These are phyloP conservation scores for Psylliodes chrysocephalus DNA, from an alignment of 2,888 invertebrate species.

Conservation along the genomic window DNA sequence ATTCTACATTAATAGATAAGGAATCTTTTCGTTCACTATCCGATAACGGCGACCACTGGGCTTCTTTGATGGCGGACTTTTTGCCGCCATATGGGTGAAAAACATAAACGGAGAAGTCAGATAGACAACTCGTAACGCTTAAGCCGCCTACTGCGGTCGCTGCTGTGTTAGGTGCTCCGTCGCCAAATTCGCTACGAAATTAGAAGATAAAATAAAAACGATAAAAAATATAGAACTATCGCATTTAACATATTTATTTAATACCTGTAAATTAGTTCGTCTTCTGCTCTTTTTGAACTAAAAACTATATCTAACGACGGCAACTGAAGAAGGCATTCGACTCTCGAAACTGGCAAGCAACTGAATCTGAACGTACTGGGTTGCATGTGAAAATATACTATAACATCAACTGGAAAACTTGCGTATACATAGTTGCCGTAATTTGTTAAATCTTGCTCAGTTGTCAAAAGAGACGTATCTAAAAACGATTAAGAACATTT, in stretches of 20 bases:
- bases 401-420: slow-evolving; percentile 97
- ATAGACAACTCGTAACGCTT: slow-evolving; percentile 94
- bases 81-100: slow-evolving; percentile 98
- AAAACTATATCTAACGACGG: slow-evolving; percentile 98
- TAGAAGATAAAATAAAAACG: not conserved
- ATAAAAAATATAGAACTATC: too few relatives aligned
- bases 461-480: slow-evolving; percentile 56
- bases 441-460: slow-evolving; percentile 69
- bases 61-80: slow-evolving; percentile 81
- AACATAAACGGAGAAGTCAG: slow-evolving; percentile 97
- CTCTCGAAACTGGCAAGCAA: slow-evolving; percentile 93
- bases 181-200: slow-evolving; percentile 67
- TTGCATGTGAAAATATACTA: slow-evolving; percentile 98
- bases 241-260: not conserved
- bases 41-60: slow-evolving; percentile 87
- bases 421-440: slow-evolving; percentile 87
- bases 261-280: slow-evolving; percentile 68
- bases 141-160: slow-evolving; percentile 84
- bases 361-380: slow-evolving; percentile 96
- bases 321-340: slow-evolving; percentile 94
- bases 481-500: slow-evolving; percentile 23
- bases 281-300: slow-evolving; percentile 89
- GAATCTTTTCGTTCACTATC: slow-evolving; percentile 95
- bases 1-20: slow-evolving; percentile 94
- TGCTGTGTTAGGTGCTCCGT: slow-evolving; percentile 65